Percentiles rank a stretch among this genome's conserved stretches.
phyloP scores from a whole-genome alignment of 2,888 invertebrate species.

The Trichogramma dendrolimi region DNA sequence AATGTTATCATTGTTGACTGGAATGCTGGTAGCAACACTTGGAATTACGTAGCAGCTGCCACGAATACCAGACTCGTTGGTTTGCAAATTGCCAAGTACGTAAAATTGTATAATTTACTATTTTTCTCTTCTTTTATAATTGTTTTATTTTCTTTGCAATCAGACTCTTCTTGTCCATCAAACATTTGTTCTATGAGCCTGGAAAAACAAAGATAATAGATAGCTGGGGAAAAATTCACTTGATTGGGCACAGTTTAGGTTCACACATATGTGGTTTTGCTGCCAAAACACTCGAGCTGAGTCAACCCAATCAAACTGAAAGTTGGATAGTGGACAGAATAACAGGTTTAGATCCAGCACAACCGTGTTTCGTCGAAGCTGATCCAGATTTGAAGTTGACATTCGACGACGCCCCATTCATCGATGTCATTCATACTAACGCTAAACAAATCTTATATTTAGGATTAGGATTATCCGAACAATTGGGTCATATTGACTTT shows the following conservation, averaged over 20 bases:
- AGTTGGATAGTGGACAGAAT: conserved; percentile 43
- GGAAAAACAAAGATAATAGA: no score
- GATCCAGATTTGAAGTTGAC: conserved; percentile 55
- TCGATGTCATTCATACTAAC: conserved; percentile 65
- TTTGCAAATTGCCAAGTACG: conserved; percentile 55
- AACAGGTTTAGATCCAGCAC: conserved; percentile 63
- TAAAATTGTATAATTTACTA: neutral
- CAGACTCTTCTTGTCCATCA: no score
- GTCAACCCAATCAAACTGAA: conserved; percentile 26
- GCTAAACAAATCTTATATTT: conserved; percentile 55
- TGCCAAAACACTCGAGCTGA: conserved; percentile 54
- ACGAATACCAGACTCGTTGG: conserved; percentile 60
- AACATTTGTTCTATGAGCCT: no score
- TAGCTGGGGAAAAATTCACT: conserved; percentile 47
- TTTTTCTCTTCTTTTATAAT: no score
- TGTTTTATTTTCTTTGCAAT: no score
- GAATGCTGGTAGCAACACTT: conserved; percentile 61
- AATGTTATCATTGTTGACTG: conserved; percentile 65
- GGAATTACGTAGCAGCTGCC: conserved; percentile 62
- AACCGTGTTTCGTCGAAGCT: conserved; percentile 58
- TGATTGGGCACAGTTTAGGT: conserved; percentile 63
- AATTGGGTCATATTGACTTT: conserved; percentile 63
- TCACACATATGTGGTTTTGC: conserved; percentile 61
- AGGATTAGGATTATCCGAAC: conserved; percentile 60
- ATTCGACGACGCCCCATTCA: conserved; percentile 58